Evolutionary conservation across 2,888 invertebrate genomes (phyloP).

Genomic region (Stictocephala bisonia): DNA sequence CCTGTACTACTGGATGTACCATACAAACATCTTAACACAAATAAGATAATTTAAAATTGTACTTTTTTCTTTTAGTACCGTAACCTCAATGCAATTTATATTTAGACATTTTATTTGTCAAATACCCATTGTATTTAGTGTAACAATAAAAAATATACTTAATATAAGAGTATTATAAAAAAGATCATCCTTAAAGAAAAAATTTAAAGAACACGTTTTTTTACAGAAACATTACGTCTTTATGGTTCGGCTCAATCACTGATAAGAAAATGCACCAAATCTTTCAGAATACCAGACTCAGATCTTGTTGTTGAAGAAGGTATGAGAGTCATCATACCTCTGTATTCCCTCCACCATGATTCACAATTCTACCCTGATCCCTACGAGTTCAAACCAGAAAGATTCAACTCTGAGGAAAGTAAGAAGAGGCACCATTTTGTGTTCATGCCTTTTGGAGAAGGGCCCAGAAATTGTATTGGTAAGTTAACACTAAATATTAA

Average conservation of each 20-base stretch:
- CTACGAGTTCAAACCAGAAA: conserved; percentile 71
- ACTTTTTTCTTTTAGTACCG: too few species aligned
- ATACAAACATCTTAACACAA: too few species aligned
- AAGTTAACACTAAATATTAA: too few species aligned
- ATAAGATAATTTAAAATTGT: too few species aligned
- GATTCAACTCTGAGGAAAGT: conserved; percentile 70
- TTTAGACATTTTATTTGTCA: too few species aligned
- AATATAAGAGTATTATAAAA: too few species aligned
- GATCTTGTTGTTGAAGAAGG: conserved; percentile 66
- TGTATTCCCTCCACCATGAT: conserved; percentile 69
- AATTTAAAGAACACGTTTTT: too few species aligned
- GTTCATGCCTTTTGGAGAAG: conserved; percentile 71
- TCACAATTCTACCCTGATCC: conserved; percentile 72
- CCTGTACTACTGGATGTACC: too few species aligned
- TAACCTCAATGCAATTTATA: too few species aligned
- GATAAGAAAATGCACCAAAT: conserved; percentile 69
- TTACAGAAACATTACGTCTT: conserved; percentile 71
- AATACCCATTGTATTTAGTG: too few species aligned
- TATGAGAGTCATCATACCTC: conserved; percentile 63
- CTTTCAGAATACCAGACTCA: conserved; percentile 68
- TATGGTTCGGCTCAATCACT: conserved; percentile 70
- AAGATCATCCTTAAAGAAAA: too few species aligned
- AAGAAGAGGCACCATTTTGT: conserved; percentile 68
- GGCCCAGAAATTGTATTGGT: conserved; percentile 71
- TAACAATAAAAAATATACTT: too few species aligned